Conservation (phyloP, 2,888 invertebrate species). For the Drosophila rellima region DNA sequence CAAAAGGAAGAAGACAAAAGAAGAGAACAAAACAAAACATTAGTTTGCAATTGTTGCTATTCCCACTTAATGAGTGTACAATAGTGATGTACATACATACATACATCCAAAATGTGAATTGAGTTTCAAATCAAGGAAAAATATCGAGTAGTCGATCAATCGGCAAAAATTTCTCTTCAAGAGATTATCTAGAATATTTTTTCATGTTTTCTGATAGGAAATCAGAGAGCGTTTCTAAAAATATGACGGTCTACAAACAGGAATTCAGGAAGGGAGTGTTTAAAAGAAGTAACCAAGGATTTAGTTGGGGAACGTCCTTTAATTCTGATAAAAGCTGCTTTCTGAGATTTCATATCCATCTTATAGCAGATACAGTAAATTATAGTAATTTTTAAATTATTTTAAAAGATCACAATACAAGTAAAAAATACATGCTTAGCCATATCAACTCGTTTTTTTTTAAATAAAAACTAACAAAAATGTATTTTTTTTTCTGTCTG, state of each 20-base stretch:
- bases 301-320: not conserved
- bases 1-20: constrained; percentile 23
- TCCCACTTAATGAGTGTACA: constrained; percentile 3
- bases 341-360: not conserved
- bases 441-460: not conserved
- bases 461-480: not conserved
- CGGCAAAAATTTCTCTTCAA: not conserved
- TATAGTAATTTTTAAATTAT: not conserved
- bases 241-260: not conserved
- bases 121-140: no score
- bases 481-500: not conserved
- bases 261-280: not conserved
- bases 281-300: not conserved
- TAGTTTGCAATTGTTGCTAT: constrained; percentile 6
- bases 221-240: not conserved
- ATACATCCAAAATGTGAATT: no score
- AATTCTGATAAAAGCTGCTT: not conserved
- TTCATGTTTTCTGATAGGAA: not conserved
- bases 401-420: not conserved
- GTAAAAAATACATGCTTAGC: not conserved
- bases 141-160: no score
- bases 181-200: not conserved
- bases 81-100: no score
- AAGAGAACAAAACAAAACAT: constrained; percentile 10
- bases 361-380: not conserved